Evolutionary conservation across 1,140 invertebrate species (phyloP), one percentile per base, ranked within the genome.

Genomic region (Geopemphigus sp.): DNA sequence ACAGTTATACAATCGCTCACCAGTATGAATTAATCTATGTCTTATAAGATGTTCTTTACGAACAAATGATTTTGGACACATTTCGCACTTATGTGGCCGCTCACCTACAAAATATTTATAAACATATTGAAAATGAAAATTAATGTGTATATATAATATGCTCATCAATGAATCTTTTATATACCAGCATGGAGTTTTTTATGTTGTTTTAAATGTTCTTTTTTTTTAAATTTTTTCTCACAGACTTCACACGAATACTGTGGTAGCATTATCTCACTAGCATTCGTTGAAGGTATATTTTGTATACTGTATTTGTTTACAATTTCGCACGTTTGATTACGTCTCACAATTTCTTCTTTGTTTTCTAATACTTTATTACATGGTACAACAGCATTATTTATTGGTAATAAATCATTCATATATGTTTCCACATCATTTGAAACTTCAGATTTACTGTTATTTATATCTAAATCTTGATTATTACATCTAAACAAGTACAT

Each of bases 21-120:
- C 92, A 0, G 91, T 92, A 83, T 94, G 93, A 10, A 90, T 90
- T 3, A 91, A 88, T 83, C 90, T 89, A 83, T 94, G 92, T 66
- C 91, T 87, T 3, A 91, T 89, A 12, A 93, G 84, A 83, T 92
- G 91, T 81, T 92, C 91, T 81, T 91, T 92, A 1, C 90, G 87
- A 82, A 90, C 92, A 84, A 92, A 93, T 1, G 91, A 89, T 84
- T 92, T 92, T 1, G 89, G 87, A 83, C 92, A 93, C 0, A 88
- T 88, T 0, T 88, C 88, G 80, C 92, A 93, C 66, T 90, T 88
- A 81, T 91, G 92, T 0, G 92, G 91, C 5, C 91, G 85, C 82
- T 92, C 92, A 0, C 94, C 94, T 83, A 66, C 15, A 82, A 82
- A 29, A n/a, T 22, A 22, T 14, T 50, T 11, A 50, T 11, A 14